Conservation (phyloP, 2,113 vertebrate species). For the Ammodytes dubius region DNA sequence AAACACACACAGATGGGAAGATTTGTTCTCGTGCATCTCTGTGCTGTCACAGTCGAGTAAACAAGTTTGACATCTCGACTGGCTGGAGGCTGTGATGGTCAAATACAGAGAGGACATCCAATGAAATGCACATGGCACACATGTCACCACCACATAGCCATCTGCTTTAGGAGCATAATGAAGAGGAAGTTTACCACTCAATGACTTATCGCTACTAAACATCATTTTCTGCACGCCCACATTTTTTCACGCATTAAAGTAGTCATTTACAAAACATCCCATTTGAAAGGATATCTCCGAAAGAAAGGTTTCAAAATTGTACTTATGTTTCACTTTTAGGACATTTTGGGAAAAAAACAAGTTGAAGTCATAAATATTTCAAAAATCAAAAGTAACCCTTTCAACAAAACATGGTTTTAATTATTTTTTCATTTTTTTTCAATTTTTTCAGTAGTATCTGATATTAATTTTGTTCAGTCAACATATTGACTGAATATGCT, state of each 20-base stretch:
- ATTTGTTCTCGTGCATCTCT: conserved; percentile 18
- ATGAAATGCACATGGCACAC: conserved; percentile 40
- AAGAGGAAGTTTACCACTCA: conserved; percentile 8
- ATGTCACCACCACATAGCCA: conserved; percentile 2
- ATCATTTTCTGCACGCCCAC: background rate
- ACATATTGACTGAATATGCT: background rate
- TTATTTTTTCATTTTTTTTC: too few species aligned
- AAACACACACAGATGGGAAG: conserved; percentile 25
- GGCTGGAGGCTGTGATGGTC: conserved; percentile 20
- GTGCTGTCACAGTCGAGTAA: conserved; percentile 26
- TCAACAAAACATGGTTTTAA: background rate
- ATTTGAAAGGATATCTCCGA: too few species aligned
- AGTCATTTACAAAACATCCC: background rate
- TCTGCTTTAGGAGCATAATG: background rate
- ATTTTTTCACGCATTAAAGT: background rate
- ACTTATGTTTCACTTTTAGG: background rate
- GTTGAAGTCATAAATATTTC: background rate
- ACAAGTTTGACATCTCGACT: conserved; percentile 25
- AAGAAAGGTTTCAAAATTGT: background rate
- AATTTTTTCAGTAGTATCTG: background rate
- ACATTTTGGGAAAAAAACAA: background rate
- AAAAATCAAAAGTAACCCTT: background rate
- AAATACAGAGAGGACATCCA: conserved; percentile 23
- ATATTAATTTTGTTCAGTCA: background rate
- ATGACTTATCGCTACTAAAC: background rate